Percentiles rank a stretch among this genome's conserved stretches.
phyloP scores from a whole-genome alignment of 1,140 invertebrate genomes.

The Bacillus rossius region DNA sequence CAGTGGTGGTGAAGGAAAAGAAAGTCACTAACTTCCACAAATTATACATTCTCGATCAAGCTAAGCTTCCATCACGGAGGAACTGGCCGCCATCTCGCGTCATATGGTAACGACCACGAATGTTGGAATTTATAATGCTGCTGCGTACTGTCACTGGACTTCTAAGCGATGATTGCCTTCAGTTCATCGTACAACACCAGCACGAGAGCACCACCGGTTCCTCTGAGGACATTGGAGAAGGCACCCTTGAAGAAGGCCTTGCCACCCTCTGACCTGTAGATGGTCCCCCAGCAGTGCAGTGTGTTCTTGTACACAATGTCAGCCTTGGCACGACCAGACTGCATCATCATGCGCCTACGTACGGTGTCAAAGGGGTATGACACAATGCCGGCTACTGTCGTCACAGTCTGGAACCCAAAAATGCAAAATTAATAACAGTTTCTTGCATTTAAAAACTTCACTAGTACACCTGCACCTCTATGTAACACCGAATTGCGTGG shows the following conservation, averaged over 20 bases:
- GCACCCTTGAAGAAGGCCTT: conserved; percentile 76
- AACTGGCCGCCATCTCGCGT: background rate
- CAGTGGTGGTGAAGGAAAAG: no score
- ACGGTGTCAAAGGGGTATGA: conserved; percentile 90
- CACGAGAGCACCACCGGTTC: conserved; percentile 72
- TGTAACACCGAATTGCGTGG: no score
- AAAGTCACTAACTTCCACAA: no score
- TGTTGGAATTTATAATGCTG: background rate
- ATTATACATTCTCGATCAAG: no score
- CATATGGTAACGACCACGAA: background rate
- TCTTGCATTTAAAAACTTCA: no score
- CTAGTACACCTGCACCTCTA: no score
- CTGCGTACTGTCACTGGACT: background rate
- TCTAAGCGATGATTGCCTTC: conserved; percentile 50
- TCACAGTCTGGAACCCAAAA: conserved; percentile 49
- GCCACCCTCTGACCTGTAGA: conserved; percentile 57
- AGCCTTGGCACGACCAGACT: conserved; percentile 59
- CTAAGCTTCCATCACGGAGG: no score
- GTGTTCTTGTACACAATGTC: conserved; percentile 70
- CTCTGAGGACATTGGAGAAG: conserved; percentile 72
- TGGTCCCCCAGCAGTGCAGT: conserved; percentile 64
- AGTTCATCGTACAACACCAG: conserved; percentile 75
- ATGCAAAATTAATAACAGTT: background rate
- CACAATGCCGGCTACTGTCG: conserved; percentile 69
- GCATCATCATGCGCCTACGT: conserved; percentile 88